phyloP scores from a whole-genome alignment of 35 echinoderm and acorn worm species.

The Apostichopus parvimensis region DNA sequence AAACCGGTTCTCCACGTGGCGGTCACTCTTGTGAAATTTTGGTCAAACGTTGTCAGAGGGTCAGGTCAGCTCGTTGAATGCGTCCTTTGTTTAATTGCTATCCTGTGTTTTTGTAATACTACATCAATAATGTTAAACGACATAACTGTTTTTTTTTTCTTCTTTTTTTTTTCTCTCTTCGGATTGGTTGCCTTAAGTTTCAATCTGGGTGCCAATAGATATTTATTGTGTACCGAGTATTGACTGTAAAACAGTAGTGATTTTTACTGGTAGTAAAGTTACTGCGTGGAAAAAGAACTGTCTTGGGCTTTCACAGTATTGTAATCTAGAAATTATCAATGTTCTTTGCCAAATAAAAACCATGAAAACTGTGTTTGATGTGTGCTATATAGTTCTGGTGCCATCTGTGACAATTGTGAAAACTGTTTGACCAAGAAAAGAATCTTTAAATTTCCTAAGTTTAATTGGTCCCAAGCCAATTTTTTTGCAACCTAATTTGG shows the following conservation, averaged over 20 bases:
- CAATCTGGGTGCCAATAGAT: neutral
- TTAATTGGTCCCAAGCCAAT: too few relatives aligned
- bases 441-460: too few relatives aligned
- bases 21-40: conserved; percentile 49
- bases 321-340: neutral
- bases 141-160: too few relatives aligned
- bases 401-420: neutral
- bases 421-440: too few relatives aligned
- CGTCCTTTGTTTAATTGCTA: neutral
- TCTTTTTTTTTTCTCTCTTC: too few relatives aligned
- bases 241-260: neutral
- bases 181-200: neutral
- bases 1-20: conserved; percentile 17
- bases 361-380: neutral
- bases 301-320: neutral
- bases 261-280: neutral
- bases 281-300: neutral
- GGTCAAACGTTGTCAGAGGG: conserved; percentile 9
- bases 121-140: too few relatives aligned
- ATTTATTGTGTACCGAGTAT: neutral
- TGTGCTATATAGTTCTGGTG: neutral
- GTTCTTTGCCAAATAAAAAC: neutral
- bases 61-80: conserved; percentile 30
- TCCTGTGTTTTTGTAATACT: neutral
- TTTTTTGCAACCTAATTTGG: neutral